Evolutionary conservation across 2,888 invertebrate genomes (phyloP), one percentile per base, ranked within the genome.

Genomic region (Eurois occulta): DNA sequence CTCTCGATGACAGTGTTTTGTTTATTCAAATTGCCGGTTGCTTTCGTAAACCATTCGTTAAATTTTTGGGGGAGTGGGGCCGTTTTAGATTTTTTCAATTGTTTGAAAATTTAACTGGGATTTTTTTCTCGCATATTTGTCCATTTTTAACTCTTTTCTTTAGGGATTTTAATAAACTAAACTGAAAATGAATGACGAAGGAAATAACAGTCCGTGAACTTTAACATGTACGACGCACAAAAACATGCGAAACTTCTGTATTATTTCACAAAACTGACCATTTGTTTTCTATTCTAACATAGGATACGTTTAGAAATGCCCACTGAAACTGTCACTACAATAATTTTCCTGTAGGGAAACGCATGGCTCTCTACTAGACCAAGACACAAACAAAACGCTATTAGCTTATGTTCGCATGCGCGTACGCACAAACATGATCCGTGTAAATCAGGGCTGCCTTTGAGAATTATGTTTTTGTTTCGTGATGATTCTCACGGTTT

Each of bases 371-470:
- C 70, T 77, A 58, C 62, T 77, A 73, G 72, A 83, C 78, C 87
- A 83, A 84, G 84, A 85, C 83, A 81, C 84, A 88, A 89, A 85
- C 89, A 84, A 80, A 89, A 88, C 86, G 72, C 46, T 80, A 86
- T 89, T 89, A 82, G 81, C 86, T 83, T 87, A 78, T 83, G 78
- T 84, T 88, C 85, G 84, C 88, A 85, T 87, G 80, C 80, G 84
- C 84, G 77, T 88, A 86, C 81, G 84, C 80, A 81, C 60, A 72
- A 79, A 75, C 81, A 86, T 83, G 83, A 88, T 86, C 80, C 77
- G 78, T 83, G 79, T 78, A 80, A 87, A 87, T 87, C 81, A 89
- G 81, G 86, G 89, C 80, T 87, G 78, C 75, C 68, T 80, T 79
- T 76, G 64, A 72, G 21, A 85, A 72, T 80, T 69, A 84, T 65